Percentiles rank a stretch among this genome's conserved stretches.
phyloP scores from a whole-genome alignment of 35 echinoderm and acorn worm genomes.

The Amphiura filiformis region DNA sequence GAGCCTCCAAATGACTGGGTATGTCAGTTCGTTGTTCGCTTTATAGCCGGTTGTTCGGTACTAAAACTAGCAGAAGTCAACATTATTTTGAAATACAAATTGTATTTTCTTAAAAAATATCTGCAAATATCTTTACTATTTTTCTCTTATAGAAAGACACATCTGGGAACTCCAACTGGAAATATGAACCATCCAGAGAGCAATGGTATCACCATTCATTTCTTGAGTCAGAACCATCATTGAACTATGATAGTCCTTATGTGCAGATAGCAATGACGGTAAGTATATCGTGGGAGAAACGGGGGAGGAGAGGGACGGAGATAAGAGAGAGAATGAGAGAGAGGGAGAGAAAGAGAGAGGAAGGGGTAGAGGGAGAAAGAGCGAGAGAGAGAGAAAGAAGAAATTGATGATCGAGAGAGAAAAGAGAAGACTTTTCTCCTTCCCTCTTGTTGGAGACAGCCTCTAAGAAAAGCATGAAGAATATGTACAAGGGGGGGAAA shows the following conservation, averaged over 20 bases:
- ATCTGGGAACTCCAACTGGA: conserved; percentile 15
- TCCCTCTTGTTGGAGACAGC: no score
- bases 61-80: background rate
- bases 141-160: background rate
- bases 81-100: no score
- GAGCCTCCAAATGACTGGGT: conserved; percentile 34
- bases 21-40: background rate
- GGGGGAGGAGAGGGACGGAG: no score
- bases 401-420: background rate
- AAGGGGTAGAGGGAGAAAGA: no score
- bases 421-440: background rate
- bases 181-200: background rate
- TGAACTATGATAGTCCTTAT: conserved; percentile 26
- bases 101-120: no score
- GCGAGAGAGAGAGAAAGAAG: no score
- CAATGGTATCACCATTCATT: conserved; percentile 45
- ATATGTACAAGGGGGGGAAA: no score
- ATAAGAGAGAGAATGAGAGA: no score
- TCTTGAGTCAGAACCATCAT: conserved; percentile 22
- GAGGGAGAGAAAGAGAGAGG: no score
- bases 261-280: background rate
- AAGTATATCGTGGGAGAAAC: no score
- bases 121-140: no score
- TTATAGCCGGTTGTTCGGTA: background rate
- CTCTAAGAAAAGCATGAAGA: no score